phyloP scores from a whole-genome alignment of 2,113 vertebrate genomes.

The Sciurus niger region DNA sequence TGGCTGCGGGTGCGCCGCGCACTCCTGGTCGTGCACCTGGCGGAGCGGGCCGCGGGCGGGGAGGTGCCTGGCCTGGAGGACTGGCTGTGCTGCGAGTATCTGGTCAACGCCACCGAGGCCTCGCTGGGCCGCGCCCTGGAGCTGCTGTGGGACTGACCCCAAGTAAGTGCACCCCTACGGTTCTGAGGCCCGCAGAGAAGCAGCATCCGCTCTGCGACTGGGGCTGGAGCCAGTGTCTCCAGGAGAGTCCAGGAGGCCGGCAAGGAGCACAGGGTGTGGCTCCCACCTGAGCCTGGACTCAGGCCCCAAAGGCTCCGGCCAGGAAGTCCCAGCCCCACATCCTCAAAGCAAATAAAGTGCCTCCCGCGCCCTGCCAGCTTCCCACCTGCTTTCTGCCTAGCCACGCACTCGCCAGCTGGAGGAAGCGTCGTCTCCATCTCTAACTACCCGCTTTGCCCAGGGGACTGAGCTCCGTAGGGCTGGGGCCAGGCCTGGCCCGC shows the following conservation, averaged over 20 bases:
- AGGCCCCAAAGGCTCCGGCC: too few species aligned
- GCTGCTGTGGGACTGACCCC: slow-evolving; percentile 58
- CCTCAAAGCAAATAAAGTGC: not conserved
- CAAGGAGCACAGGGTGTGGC: too few species aligned
- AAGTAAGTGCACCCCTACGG: not conserved
- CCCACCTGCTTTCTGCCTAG: not conserved
- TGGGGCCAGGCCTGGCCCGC: not conserved
- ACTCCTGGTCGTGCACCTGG: slow-evolving; percentile 90
- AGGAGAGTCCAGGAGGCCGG: too few species aligned
- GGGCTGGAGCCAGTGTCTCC: not conserved
- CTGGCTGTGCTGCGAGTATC: slow-evolving; percentile 90
- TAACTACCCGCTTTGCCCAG: not conserved
- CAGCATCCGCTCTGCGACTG: too few species aligned
- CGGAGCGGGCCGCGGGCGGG: slow-evolving; percentile 77
- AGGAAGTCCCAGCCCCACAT: not conserved
- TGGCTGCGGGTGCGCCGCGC: slow-evolving; percentile 67
- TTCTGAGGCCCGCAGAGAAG: not conserved
- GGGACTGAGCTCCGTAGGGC: not conserved
- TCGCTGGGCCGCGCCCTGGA: slow-evolving; percentile 69
- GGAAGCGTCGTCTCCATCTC: too few species aligned
- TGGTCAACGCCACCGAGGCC: slow-evolving; percentile 85
- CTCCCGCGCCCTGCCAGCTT: not conserved
- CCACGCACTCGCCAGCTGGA: too few species aligned
- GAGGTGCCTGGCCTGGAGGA: slow-evolving; percentile 88
- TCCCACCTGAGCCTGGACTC: too few species aligned